Conservation (phyloP, 2,888 invertebrate species). For the Octodonta nipae region DNA sequence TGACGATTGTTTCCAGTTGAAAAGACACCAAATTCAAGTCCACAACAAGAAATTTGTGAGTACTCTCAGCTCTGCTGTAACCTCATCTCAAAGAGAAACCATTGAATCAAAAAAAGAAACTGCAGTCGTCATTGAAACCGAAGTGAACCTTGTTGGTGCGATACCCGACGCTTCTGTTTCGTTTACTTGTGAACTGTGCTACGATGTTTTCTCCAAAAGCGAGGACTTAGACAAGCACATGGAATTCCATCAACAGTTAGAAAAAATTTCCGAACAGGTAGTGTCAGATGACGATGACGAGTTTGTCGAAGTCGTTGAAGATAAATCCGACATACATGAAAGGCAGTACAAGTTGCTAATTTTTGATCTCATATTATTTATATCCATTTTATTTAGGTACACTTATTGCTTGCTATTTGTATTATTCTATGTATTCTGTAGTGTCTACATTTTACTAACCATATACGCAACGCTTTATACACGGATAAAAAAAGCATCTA, state of each 20-base stretch:
- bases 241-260: constrained; percentile 14
- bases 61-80: neutral
- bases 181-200: constrained; percentile 27
- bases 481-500: too few relatives aligned
- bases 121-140: neutral
- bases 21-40: constrained; percentile 13
- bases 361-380: too few relatives aligned
- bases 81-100: neutral
- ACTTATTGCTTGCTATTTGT: too few relatives aligned
- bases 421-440: too few relatives aligned
- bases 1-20: constrained; percentile 18
- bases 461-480: too few relatives aligned
- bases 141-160: neutral
- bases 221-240: constrained; percentile 19
- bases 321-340: too few relatives aligned
- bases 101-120: constrained; percentile 2
- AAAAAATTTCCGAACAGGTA: constrained; percentile 4
- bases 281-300: neutral
- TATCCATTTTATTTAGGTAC: too few relatives aligned
- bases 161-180: constrained; percentile 19
- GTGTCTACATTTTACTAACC: too few relatives aligned
- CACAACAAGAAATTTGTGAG: constrained; percentile 11
- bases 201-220: constrained; percentile 19
- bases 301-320: too few relatives aligned
- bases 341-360: too few relatives aligned